phyloP scores from a whole-genome alignment of 2,797 vertebrate genomes.

The Peromyscus eremicus region DNA sequence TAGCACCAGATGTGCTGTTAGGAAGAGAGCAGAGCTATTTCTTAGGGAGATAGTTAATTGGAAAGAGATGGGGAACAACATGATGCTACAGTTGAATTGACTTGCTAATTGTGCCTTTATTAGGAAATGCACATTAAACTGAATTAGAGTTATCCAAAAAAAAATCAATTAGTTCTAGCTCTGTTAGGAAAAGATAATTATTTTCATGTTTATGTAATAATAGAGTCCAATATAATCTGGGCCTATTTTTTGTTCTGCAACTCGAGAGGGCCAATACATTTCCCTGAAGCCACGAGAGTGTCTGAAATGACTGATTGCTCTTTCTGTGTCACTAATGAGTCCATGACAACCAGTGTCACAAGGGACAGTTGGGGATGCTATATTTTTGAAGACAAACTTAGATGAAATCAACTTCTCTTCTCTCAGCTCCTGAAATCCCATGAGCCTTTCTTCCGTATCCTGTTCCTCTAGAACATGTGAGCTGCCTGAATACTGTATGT shows the following conservation, averaged over 20 bases:
- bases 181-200: constrained; percentile 40
- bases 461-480: background rate
- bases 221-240: background rate
- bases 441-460: background rate
- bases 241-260: background rate
- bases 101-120: constrained; percentile 49
- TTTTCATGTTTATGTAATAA: constrained; percentile 27
- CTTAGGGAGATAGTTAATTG: background rate
- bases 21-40: background rate
- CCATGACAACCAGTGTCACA: background rate
- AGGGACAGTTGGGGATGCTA: background rate
- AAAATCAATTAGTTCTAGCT: constrained; percentile 39
- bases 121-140: constrained; percentile 49
- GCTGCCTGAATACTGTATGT: background rate
- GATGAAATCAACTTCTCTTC: background rate
- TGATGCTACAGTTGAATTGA: constrained; percentile 8
- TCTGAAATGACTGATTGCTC: background rate
- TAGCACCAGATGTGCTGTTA: background rate
- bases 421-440: background rate
- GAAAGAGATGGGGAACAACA: constrained; percentile 34
- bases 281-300: background rate
- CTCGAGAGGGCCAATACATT: background rate
- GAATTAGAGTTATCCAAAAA: background rate
- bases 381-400: background rate
- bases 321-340: background rate